Evolutionary conservation across 2,888 invertebrate species (phyloP), one percentile per base, ranked within the genome.

Genomic region (Andrena camellia): DNA sequence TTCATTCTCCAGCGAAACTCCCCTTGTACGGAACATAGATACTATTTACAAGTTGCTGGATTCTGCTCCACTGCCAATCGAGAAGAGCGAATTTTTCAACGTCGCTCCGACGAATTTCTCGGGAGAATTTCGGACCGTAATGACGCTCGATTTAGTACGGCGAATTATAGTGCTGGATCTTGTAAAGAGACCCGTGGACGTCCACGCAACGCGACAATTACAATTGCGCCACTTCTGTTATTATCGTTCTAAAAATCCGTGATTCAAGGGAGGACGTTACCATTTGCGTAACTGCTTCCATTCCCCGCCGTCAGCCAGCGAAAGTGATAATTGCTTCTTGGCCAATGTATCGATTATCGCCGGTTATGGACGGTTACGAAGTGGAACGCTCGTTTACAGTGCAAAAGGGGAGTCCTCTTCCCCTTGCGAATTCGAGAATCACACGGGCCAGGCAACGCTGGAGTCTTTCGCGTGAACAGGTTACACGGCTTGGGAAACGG

Each of bases 241-340:
- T 42, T 17, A 35, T 26, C 20, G 5, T 10, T 17, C n/a, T 29
- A 10, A 31, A 54, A 59, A 26, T 7, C 20, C 26, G 5, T 10
- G 59, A 69, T 59, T n/a, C 20, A 33, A 42, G 17, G 5, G 29
- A 57, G n/a, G 31, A 60, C 31, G 63, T 10, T 20, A 29, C 10
- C 54, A 63, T 64, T 57, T 54, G 50, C 57, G 64, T 64, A 76
- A 81, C 50, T 67, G 76, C 31, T 20, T 57, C 29, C 59, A 67
- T 35, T 63, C 62, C 50, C 54, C 60, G 64, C 42, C 29, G 13
- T n/a, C 29, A 70, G 33, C 35, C 42, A 83, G 74, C 64, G 78
- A 87, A 81, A 78, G 81, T 42, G 42, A 42, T 17, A 42, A 42
- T 42, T 42, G 42, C 42, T 42, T 42, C 42, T 42, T 42, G 42